Evolutionary conservation across 2,888 invertebrate species (phyloP).

Genomic region (Vanessa cardui): DNA sequence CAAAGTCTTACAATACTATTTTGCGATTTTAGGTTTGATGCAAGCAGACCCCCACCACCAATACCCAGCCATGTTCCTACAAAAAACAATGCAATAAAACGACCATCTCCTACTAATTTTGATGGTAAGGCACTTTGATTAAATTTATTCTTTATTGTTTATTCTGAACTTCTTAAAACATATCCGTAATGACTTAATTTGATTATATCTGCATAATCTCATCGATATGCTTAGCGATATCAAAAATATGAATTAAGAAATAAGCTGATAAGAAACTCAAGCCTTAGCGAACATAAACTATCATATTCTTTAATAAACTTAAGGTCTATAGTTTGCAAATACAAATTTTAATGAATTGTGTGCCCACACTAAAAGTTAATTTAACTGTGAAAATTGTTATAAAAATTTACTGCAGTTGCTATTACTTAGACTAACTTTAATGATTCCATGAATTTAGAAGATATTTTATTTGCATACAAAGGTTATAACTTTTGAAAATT

Average conservation of each 20-base stretch:
- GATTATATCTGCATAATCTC: constrained; percentile 13
- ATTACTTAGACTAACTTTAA: not conserved
- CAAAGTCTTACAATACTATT: too few species aligned
- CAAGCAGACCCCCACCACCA: constrained; percentile 64
- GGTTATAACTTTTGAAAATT: not conserved
- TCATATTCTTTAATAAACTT: not conserved
- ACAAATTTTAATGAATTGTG: not conserved
- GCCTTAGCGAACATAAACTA: constrained; percentile 44
- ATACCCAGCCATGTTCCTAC: constrained; percentile 43
- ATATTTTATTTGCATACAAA: too few species aligned
- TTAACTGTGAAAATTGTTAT: not conserved
- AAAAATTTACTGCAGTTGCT: constrained; percentile 3
- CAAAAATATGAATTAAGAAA: constrained; percentile 19
- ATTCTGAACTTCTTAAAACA: constrained; percentile 23
- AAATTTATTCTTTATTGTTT: constrained; percentile 9
- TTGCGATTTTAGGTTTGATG: constrained; percentile 56
- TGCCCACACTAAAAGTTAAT: not conserved
- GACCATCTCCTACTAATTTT: constrained; percentile 41
- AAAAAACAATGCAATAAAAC: constrained; percentile 48
- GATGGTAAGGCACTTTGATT: constrained; percentile 49
- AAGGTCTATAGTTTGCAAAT: not conserved
- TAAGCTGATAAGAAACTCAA: constrained; percentile 26
- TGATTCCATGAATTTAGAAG: not conserved
- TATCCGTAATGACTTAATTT: constrained; percentile 5
- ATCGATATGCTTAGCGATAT: constrained; percentile 41